A percentile compares a stretch with the other conserved stretches of the same genome.
phyloP scores from a whole-genome alignment of 2,797 vertebrate genomes.

The Lithobates sylvaticus region DNA sequence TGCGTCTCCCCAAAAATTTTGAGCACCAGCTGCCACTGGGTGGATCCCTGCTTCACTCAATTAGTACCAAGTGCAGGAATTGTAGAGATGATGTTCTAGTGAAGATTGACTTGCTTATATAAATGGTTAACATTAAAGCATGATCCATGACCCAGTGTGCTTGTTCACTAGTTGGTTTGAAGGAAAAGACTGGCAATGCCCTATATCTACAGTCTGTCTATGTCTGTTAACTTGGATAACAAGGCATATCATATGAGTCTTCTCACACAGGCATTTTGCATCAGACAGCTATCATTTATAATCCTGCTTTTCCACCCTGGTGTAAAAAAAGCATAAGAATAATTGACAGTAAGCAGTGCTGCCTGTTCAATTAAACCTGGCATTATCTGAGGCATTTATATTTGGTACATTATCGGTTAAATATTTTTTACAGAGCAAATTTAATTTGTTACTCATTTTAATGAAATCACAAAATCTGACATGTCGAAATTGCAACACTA shows the following conservation, averaged over 20 bases:
- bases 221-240: neutral
- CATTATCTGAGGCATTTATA: neutral
- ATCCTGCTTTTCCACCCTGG: no score
- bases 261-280: neutral
- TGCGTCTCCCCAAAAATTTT: no score
- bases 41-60: no score
- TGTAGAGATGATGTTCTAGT: no score
- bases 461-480: slow-evolving; percentile 67
- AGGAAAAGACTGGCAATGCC: no score
- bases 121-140: no score
- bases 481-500: slow-evolving; percentile 68
- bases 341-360: neutral
- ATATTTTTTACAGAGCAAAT: slow-evolving; percentile 74
- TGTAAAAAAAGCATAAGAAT: neutral
- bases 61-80: no score
- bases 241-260: neutral
- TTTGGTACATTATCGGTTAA: slow-evolving; percentile 34
- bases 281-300: neutral
- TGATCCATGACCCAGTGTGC: no score
- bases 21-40: no score
- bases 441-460: slow-evolving; percentile 70
- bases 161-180: no score
- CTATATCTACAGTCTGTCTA: neutral
- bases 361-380: neutral
- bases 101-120: no score